Conservation (phyloP, 2,113 vertebrate genomes). For the Phrynocephalus versicolor region DNA sequence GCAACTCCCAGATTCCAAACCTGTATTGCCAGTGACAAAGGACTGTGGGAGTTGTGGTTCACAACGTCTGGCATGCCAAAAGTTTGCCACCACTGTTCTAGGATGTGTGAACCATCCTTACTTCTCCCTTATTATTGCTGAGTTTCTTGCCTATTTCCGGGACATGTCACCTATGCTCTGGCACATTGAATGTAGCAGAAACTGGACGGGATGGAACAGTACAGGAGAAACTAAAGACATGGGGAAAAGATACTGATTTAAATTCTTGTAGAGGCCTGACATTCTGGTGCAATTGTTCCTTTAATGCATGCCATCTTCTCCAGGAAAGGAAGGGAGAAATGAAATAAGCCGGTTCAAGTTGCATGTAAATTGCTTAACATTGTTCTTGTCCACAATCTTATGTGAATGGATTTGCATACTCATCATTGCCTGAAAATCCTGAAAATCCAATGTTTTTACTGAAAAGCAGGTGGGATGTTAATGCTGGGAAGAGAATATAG, state of each 20-base stretch:
- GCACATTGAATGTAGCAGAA: neutral
- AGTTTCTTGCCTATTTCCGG: neutral
- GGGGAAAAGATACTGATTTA: neutral
- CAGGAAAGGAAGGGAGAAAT: neutral
- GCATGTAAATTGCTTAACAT: neutral
- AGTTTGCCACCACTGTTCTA: too few relatives aligned
- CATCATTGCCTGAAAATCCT: neutral
- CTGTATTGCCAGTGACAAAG: too few relatives aligned
- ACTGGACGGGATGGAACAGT: too few relatives aligned
- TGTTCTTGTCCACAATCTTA: neutral
- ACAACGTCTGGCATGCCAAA: too few relatives aligned
- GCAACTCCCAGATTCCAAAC: neutral
- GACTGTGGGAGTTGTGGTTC: too few relatives aligned
- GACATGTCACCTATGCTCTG: neutral
- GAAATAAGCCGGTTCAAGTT: too few relatives aligned
- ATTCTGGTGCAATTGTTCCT: too few relatives aligned
- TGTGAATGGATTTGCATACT: neutral
- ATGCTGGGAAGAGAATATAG: neutral
- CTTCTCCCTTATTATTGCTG: too few relatives aligned
- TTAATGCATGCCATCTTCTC: too few relatives aligned
- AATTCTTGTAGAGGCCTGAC: neutral
- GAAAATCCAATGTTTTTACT: neutral
- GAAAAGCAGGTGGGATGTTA: neutral
- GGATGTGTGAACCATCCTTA: too few relatives aligned
- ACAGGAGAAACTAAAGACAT: neutral